phyloP scores from a whole-genome alignment of 2,888 invertebrate species.

The Calephelis perditalis region DNA sequence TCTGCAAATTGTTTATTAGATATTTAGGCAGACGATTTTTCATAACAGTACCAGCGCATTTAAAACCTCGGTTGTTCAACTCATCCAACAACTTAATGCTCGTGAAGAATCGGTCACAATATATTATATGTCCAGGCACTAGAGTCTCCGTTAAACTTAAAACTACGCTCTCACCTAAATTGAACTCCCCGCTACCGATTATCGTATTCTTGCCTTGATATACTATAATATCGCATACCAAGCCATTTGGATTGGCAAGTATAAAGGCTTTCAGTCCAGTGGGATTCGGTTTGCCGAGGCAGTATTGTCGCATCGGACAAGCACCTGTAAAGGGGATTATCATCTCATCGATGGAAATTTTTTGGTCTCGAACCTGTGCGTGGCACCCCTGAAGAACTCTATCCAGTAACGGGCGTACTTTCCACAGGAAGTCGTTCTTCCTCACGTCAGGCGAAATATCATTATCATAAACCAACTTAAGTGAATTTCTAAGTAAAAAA shows the following conservation, averaged over 20 bases:
- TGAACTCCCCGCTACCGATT: background rate
- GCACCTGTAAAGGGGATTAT: constrained; percentile 27
- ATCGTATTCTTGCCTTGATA: constrained; percentile 22
- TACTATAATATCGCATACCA: constrained; percentile 25
- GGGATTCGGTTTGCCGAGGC: constrained; percentile 24
- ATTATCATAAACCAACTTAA: constrained; percentile 2
- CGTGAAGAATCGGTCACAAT: constrained; percentile 29
- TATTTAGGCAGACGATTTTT: constrained; percentile 22
- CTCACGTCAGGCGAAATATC: background rate
- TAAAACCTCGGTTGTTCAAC: background rate
- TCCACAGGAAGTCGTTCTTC: constrained; percentile 13
- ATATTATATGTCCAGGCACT: constrained; percentile 21
- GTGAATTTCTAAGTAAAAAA: background rate
- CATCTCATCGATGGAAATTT: constrained; percentile 29
- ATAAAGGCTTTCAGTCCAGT: constrained; percentile 27
- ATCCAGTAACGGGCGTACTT: constrained; percentile 15
- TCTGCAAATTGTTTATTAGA: constrained; percentile 1
- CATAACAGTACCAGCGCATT: constrained; percentile 9
- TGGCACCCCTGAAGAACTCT: constrained; percentile 18
- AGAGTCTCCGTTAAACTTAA: background rate
- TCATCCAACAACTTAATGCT: constrained; percentile 17
- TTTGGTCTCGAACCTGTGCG: constrained; percentile 5
- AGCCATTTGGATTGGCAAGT: constrained; percentile 24
- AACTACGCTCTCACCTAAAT: background rate
- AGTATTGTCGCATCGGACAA: constrained; percentile 18